phyloP scores from a whole-genome alignment of 1,140 invertebrate genomes.

The Tachypleus tridentatus region DNA sequence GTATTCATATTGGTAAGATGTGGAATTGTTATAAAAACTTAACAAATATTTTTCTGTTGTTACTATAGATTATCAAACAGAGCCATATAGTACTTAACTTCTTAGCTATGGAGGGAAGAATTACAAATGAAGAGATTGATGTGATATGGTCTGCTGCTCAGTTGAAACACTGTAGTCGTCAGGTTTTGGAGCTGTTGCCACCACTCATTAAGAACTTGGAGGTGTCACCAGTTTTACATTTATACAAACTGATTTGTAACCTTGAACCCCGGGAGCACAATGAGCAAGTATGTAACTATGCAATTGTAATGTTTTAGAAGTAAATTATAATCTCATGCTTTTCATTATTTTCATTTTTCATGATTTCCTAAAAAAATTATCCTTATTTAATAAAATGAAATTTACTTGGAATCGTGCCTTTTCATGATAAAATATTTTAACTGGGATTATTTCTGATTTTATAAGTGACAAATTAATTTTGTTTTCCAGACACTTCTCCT shows the following conservation, averaged over 20 bases:
- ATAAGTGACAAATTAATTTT: slow-evolving; percentile 1
- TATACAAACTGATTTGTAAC: slow-evolving; percentile 68
- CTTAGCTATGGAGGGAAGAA: slow-evolving; percentile 75
- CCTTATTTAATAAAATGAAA: too few relatives aligned
- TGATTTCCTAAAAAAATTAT: too few relatives aligned
- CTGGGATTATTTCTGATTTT: too few relatives aligned
- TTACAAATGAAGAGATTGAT: slow-evolving; percentile 82
- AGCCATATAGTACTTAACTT: slow-evolving; percentile 87
- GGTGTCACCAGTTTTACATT: slow-evolving; percentile 68
- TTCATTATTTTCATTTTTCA: too few relatives aligned
- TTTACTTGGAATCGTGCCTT: too few relatives aligned
- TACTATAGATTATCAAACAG: slow-evolving; percentile 68
- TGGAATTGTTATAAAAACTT: too few relatives aligned
- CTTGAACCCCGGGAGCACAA: slow-evolving; percentile 81
- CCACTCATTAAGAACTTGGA: slow-evolving; percentile 81
- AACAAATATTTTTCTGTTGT: too few relatives aligned
- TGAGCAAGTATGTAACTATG: slow-evolving; percentile 50
- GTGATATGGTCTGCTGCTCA: slow-evolving; percentile 87
- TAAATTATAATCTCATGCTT: too few relatives aligned
- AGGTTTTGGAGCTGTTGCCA: slow-evolving; percentile 79
- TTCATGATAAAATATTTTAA: too few relatives aligned
- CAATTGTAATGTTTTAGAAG: too few relatives aligned
- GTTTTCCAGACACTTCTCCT: slow-evolving; percentile 61
- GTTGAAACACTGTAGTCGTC: slow-evolving; percentile 83
- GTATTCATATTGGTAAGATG: too few relatives aligned